Base-by-base conservation (phyloP, 2,113 vertebrate species). In the Bubo blakistoni region DNA sequence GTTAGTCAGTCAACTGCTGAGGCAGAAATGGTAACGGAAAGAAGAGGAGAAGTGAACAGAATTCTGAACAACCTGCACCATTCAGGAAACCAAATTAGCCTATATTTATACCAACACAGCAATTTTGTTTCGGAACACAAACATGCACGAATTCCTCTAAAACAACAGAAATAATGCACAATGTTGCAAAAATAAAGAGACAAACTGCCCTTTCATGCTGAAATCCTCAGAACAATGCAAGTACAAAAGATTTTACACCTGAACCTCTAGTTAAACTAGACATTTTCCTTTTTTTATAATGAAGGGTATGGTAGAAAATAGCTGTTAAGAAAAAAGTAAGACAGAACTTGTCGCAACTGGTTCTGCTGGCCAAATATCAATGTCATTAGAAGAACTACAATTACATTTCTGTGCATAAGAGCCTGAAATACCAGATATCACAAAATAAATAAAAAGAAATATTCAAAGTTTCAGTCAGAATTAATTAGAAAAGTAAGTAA, bases 341-440 rank as follows among this genome's bases (percentile, higher is more conserved):
- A 2, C 15, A 69, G 65, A 88, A 94, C 90, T 93, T 88, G 85
- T 54, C 51, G 24, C 57, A 94, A 84, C 91, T 90, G 73, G 96
- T 86, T 94, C 57, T 81, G 29, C 78, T 36, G 69, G 57, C 22
- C 62, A 92, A 91, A 73, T 93, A 88, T 61, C 71, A 80, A 36
- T 51, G 63, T 52, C 87, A 65, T 79, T 71, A 93, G 62, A 63
- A 92, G 27, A 94, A 84, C 49, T 83, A 38, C 76, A 84, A 91
- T 87, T 94, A 88, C 61, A 74, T 59, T 89, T 90, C 88, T 77
- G 59, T 20, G 34, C 63, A 25, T 59, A 88, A 84, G 46, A 96
- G 84, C 85, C 58, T 94, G 90, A 95, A 96, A 89, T 90, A 94
- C 92, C 71, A 93, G 91, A n/a, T 86, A 90, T 51, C 76, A 72